phyloP scores from a whole-genome alignment of 1,140 invertebrate genomes.

The Trichomalopsis sarcophagae region DNA sequence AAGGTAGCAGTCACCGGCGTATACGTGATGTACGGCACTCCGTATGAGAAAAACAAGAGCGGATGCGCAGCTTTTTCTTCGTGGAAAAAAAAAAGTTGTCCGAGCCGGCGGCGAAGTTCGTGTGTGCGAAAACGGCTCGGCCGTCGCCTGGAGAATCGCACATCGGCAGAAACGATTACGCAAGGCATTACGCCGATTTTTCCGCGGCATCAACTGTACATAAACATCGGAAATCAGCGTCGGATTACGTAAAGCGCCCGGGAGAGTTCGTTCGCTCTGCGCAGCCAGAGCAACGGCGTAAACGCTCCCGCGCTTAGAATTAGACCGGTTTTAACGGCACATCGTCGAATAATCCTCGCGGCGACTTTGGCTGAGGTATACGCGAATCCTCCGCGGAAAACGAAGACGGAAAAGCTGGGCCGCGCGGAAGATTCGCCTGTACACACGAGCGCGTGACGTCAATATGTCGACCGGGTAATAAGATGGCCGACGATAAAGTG shows the following conservation, averaged over 20 bases:
- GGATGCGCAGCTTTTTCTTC: not conserved
- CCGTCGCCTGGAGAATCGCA: too few relatives aligned
- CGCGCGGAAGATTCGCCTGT: slow-evolving; percentile 47
- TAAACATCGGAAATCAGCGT: not conserved
- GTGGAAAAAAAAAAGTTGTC: not conserved
- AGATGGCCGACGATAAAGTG: slow-evolving; percentile 74
- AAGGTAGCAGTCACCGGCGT: slow-evolving; percentile 47
- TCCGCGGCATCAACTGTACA: too few relatives aligned
- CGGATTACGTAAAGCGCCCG: not conserved
- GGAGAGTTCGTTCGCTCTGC: not conserved
- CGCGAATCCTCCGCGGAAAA: too few relatives aligned
- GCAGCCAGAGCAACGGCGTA: not conserved
- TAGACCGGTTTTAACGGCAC: slow-evolving; percentile 54
- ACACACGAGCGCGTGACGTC: slow-evolving; percentile 71
- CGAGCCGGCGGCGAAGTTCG: too few relatives aligned
- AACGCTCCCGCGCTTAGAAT: slow-evolving; percentile 39
- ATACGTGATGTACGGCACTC: too few relatives aligned
- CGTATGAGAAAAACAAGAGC: not conserved
- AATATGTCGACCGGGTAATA: slow-evolving; percentile 72
- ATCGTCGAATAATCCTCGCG: not conserved
- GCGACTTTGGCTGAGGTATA: not conserved
- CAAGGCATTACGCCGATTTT: too few relatives aligned
- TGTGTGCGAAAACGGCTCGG: too few relatives aligned
- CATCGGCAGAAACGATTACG: too few relatives aligned
- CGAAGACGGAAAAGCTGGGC: slow-evolving; percentile 47